Base-by-base conservation (phyloP, 1,140 invertebrate species). In the Thaumetopoea pityocampa region DNA sequence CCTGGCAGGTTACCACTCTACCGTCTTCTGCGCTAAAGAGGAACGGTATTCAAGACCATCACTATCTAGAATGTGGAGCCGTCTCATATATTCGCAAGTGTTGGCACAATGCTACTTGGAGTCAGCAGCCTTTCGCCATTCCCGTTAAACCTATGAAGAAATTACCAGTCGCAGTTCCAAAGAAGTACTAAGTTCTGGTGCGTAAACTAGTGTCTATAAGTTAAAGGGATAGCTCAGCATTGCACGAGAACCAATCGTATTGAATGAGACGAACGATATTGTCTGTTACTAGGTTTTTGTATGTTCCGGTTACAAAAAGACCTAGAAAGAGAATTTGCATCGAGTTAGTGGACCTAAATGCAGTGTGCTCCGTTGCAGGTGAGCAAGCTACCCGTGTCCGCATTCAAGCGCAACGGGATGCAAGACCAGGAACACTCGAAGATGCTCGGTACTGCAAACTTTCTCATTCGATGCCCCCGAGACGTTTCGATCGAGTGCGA, bases 391-490 rank as follows among this genome's bases (percentile, higher is more conserved):
- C 78, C 78, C 32, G 65, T 76, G 16, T 54, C 67, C 40, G 76
- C 78, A 24, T 82, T 82, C 59, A 82, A 78, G 53, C 69, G 78
- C 23, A 80, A 82, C 37, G 74, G 76, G 30, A 71, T 80, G 66
- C 73, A 80, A 52, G 78, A 82, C 44, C 69, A 77, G 45, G 73
- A 80, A 34, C 67, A 78, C 57, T 76, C 74, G 7, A 73, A 65
- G 36, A 19, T 61, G n/a, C 53, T 71, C 32, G 70, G 70, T 9
- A 60, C 67, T 34, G 48, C 68, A 24, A 82, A 82, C 58, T 82
- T 72, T 49, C 64, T 82, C 22, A 30, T 41, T 26, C 51, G 74
- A 49, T 65, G 54, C 37, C 68, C 70, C 8, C 63, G 64, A 15
- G 78, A 80, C 32, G 67, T 82, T 16, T 49, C 62, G 5, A 57